Evolutionary conservation across 2,888 invertebrate species (phyloP).

Genomic region (Troides aeacus): DNA sequence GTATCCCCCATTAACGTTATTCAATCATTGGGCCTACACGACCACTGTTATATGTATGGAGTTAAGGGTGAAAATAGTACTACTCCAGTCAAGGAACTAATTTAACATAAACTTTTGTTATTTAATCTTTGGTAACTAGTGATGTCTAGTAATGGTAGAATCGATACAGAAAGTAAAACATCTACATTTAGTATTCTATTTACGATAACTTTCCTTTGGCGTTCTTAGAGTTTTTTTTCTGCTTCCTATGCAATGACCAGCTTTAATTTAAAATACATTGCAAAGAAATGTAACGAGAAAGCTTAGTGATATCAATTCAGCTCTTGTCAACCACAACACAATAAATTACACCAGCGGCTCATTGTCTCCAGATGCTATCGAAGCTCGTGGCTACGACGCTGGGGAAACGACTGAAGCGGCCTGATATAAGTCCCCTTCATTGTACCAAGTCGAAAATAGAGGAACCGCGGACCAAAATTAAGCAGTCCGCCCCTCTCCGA

Average conservation of each 20-base stretch:
- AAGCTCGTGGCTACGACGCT: conserved; percentile 16
- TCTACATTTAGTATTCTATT: conserved; percentile 13
- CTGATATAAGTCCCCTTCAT: conserved; percentile 20
- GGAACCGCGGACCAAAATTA: conserved; percentile 18
- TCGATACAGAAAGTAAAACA: neutral
- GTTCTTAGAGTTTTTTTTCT: neutral
- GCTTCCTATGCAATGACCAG: too few species aligned
- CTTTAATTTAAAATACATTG: too few species aligned
- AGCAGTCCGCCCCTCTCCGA: conserved; percentile 3
- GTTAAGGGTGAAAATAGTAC: conserved; percentile 4
- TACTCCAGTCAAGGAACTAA: conserved; percentile 3
- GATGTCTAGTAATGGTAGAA: neutral
- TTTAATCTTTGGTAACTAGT: conserved; percentile 4
- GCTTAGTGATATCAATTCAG: neutral
- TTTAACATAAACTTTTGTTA: conserved; percentile 18
- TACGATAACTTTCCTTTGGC: neutral
- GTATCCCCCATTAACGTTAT: conserved; percentile 11
- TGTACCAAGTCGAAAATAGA: conserved; percentile 17
- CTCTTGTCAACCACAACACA: neutral
- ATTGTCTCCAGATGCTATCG: conserved; percentile 26
- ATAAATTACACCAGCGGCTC: conserved; percentile 10
- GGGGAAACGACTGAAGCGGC: conserved; percentile 11
- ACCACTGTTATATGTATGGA: neutral
- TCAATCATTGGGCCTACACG: neutral
- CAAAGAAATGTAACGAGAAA: neutral